Base-by-base conservation (phyloP, 2,888 invertebrate genomes). In the Uloborus plumipes region DNA sequence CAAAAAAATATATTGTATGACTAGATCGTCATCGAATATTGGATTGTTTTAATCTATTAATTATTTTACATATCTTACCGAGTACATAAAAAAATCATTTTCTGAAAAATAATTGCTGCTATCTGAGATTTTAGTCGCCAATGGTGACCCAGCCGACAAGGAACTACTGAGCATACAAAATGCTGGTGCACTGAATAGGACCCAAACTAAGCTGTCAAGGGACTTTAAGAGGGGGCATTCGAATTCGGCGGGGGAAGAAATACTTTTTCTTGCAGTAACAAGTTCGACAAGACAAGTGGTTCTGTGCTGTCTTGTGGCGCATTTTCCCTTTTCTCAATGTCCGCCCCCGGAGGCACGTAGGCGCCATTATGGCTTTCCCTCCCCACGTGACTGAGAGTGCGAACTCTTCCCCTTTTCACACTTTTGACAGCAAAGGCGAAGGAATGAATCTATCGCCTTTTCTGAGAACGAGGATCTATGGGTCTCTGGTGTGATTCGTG, bases 301-400 rank as follows among this genome's bases (percentile, higher is more conserved):
- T 20, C 55, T 18, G 13, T n/a, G 16, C 16, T 55, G 55, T 20
- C 55, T 15, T n/a, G 18, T 18, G 55, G n/a, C n/a, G 9, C n/a
- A 55, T 18, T 55, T 55, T 55, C 18, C 47, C 39, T 64, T 39
- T 39, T 18, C 39, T 39, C 31, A 39, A 39, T 22, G 39, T 64
- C 64, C 64, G 20, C 64, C 53, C 70, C 61, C 61, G 49, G 14
- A 53, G 73, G 64, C 70, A 62, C 14, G 69, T 39, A 62, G 77
- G 77, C 77, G 77, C 77, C 77, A 77, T 14, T 31, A 26, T 47
- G n/a, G 61, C 59, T 39, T 69, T 62, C 39, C 22, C 13, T 13
- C 76, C 31, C 49, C 16, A n/a, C 61, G 16, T 22, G 50, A 31
- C 64, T 64, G 39, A 39, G 39, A 39, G 39, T 39, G 39, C 39